These are phyloP conservation scores for Pedetes capensis DNA, from an alignment of 2,113 vertebrate genomes.

Conservation along the genomic window DNA sequence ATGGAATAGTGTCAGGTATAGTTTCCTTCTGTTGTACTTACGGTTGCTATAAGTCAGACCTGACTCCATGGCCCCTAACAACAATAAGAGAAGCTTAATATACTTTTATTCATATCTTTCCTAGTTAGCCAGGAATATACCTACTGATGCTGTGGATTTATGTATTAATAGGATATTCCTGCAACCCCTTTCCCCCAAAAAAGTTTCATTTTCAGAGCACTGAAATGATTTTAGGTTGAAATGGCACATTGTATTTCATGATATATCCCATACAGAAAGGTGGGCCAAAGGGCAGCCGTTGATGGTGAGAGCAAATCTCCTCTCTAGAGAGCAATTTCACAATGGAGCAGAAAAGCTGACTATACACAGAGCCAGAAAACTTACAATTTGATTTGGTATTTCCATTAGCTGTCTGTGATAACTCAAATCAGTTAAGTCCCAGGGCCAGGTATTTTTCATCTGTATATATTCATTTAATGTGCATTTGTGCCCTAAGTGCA, in stretches of 20 bases:
- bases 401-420: neutral
- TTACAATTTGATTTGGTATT: neutral
- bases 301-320: neutral
- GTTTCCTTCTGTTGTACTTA: too few relatives aligned
- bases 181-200: neutral
- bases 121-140: neutral
- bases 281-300: neutral
- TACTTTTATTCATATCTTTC: neutral
- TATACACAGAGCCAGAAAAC: neutral
- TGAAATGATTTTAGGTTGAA: neutral
- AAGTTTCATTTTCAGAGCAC: neutral
- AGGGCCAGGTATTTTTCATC: neutral
- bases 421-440: conserved; percentile 19
- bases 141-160: neutral
- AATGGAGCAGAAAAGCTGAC: neutral
- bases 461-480: neutral
- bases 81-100: neutral
- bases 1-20: too few relatives aligned
- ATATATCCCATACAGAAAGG: neutral
- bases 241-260: neutral
- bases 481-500: neutral
- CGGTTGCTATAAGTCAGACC: too few relatives aligned
- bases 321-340: neutral
- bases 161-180: neutral
- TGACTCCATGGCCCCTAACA: too few relatives aligned